Base-by-base conservation (phyloP, 2,797 vertebrate species). In the Artibeus jamaicensis region DNA sequence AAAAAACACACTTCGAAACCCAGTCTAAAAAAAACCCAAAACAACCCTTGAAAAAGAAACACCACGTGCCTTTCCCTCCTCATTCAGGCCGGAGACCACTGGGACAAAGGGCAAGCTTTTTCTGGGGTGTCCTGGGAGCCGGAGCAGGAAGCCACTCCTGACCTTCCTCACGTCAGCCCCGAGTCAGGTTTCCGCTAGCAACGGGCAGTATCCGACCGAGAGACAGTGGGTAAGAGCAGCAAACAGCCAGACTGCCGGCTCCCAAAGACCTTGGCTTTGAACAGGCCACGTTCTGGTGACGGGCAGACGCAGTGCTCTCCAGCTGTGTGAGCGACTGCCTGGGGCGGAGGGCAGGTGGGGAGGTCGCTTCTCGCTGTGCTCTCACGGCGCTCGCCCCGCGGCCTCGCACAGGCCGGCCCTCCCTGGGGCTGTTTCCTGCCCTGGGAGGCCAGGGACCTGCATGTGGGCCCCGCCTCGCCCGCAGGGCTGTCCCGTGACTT, bases 51-150 rank as follows among this genome's bases (percentile, higher is more conserved):
- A 81, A 89, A 90, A 89, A 95, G 82, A 86, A 94, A 89, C 7
- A 71, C 26, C 94, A 73, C 19, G 1, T 84, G 88, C 50, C 42
- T 65, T 83, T 87, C 48, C 46, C 53, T 84, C 78, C 94, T 93
- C 82, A 95, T 97, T 97, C 91, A 86, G 82, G 92, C 90, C 37
- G 73, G 84, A 94, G 93, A 88, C 44, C 71, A 65, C 71, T 12
- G 29, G 22, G 90, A 89, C 86, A 92, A 84, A 94, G 94, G 96
- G 67, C 85, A 88, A 55, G 34, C 53, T 86, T 62, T 78, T 85
- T 70, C 37, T 22, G 79, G 34, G 79, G 77, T 68, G 68, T 90
- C 93, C 42, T 65, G 94, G 79, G 88, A 97, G 46, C 37, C 50
- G n/a, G 19, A 22, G 83, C 46, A 34, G 29, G 65, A 79, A 10